Base-by-base conservation (phyloP, 2,113 vertebrate genomes). In the Hymenochirus boettgeri region DNA sequence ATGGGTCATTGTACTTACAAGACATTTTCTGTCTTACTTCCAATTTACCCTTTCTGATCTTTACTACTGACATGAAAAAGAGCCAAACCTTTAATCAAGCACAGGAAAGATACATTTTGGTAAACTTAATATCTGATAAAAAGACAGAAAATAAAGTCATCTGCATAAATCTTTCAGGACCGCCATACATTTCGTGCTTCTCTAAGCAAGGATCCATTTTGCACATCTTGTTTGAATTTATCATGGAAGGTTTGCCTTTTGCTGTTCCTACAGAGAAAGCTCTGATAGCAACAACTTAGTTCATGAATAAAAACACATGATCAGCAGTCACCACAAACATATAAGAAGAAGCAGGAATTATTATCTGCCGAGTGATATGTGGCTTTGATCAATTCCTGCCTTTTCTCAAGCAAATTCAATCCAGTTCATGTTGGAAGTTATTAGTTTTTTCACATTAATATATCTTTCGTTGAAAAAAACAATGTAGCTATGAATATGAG, bases 181-280 rank as follows among this genome's bases (percentile, higher is more conserved):
- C 26, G 69, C 72, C 77, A 82, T 72, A 70, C 77, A 80, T 82
- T 82, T 78, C 77, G 75, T 59, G 61, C 70, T 76, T 74, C 74
- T 71, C 61, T 74, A 70, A 72, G 80, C 71, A 74, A 74, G 77
- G 76, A 80, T 70, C 66, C 54, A 75, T 80, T 77, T 77, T 62
- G 53, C 74, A 83, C 85, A 89, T 82, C 82, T 88, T 88, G 85
- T 84, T 86, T 79, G 70, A 77, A 80, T 89, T 82, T 86, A 80
- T 33, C 75, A 70, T 82, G 71, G 80, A 69, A 84, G 64, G 75
- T 77, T 76, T 63, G 63, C 82, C 77, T 86, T 82, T 77, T 82
- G 76, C 83, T 75, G 72, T 83, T 77, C 79, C 77, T 75, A 83
- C 73, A 81, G 75, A 70, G 74, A n/a, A n/a, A 53, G 47, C 64